Percentiles rank a stretch among this genome's conserved stretches.
These are phyloP conservation scores for Apotomis capreana DNA, from an alignment of 2,888 invertebrate species.

Conservation along the genomic window DNA sequence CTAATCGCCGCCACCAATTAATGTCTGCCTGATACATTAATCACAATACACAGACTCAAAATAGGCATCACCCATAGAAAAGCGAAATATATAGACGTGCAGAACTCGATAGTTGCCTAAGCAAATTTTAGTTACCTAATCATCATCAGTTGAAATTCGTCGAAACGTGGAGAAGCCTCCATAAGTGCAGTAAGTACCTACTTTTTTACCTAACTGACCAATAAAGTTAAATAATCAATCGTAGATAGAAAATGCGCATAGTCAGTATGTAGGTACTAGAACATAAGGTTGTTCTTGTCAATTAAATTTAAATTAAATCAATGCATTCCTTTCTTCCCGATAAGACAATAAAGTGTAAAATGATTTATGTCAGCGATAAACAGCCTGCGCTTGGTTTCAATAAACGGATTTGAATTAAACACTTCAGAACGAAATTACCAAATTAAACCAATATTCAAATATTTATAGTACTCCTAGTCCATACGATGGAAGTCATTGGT, in stretches of 20 bases:
- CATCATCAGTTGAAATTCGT: too few species aligned
- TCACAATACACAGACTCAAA: constrained; percentile 50
- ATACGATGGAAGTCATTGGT: constrained; percentile 30
- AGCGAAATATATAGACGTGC: background rate
- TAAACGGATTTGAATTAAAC: background rate
- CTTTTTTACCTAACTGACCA: too few species aligned
- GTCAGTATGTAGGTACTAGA: too few species aligned
- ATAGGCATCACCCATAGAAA: constrained; percentile 6
- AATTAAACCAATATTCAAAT: background rate
- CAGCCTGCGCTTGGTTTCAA: background rate
- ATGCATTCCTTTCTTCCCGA: too few species aligned
- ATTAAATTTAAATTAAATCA: too few species aligned
- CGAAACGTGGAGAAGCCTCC: too few species aligned
- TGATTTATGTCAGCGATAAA: background rate
- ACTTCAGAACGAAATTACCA: too few species aligned
- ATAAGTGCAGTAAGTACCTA: too few species aligned
- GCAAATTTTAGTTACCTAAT: too few species aligned
- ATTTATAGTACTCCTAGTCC: background rate
- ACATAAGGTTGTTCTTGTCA: too few species aligned
- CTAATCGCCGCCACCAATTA: constrained; percentile 56
- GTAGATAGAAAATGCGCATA: too few species aligned
- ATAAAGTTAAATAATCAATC: too few species aligned
- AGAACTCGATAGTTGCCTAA: background rate
- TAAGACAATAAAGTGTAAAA: background rate
- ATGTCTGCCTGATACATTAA: constrained; percentile 60